A percentile compares a stretch with the other conserved stretches of the same genome.
These are phyloP conservation scores for Parnassius mnemosyne DNA, from an alignment of 2,888 invertebrate genomes.

Conservation along the genomic window DNA sequence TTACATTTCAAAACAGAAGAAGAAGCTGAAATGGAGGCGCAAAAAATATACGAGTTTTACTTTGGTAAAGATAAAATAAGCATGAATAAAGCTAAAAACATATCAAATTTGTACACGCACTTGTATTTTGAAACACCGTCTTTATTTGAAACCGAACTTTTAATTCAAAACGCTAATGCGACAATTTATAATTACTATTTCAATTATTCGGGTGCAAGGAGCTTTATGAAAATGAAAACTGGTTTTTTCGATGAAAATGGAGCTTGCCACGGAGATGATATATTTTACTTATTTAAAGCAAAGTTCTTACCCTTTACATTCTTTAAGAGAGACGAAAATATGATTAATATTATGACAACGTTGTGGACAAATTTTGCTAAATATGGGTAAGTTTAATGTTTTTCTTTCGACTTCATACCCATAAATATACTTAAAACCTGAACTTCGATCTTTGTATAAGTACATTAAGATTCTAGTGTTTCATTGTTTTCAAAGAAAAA, in stretches of 20 bases:
- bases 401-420: too few species aligned
- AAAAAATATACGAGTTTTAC: conserved; percentile 60
- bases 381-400: conserved; percentile 51
- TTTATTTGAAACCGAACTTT: conserved; percentile 52
- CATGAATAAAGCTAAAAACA: conserved; percentile 54
- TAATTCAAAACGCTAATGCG: conserved; percentile 38
- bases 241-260: conserved; percentile 49
- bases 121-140: conserved; percentile 63
- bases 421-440: too few species aligned
- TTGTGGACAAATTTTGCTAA: conserved; percentile 72
- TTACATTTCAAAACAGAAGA: conserved; percentile 51
- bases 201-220: conserved; percentile 60
- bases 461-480: too few species aligned
- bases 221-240: conserved; percentile 49
- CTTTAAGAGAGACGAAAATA: conserved; percentile 43
- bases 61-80: conserved; percentile 65
- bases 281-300: conserved; percentile 61
- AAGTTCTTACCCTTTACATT: conserved; percentile 52
- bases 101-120: conserved; percentile 58
- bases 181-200: conserved; percentile 63
- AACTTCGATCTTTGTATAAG: too few species aligned
- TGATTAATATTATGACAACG: conserved; percentile 57
- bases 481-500: too few species aligned
- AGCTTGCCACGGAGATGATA: conserved; percentile 62
- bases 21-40: conserved; percentile 46